A percentile compares a stretch with the other conserved stretches of the same genome.
These are phyloP conservation scores for Vipera ursinii DNA, from an alignment of 2,797 vertebrate species.

Conservation along the genomic window DNA sequence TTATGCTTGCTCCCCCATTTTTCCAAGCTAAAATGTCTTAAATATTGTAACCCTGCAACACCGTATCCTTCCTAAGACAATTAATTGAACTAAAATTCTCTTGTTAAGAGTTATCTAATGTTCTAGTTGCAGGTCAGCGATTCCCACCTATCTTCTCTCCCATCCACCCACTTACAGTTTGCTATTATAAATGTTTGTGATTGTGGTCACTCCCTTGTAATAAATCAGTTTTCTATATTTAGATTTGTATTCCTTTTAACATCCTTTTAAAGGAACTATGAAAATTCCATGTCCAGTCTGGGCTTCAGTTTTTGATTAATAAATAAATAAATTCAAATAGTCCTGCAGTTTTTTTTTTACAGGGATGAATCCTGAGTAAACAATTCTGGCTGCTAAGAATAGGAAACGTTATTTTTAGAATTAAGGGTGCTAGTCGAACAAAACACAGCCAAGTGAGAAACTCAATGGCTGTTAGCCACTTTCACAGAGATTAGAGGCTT, in stretches of 20 bases:
- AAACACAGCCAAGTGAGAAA: not conserved
- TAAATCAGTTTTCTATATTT: not conserved
- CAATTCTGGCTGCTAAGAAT: not conserved
- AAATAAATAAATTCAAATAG: not conserved
- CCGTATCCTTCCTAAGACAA: not conserved
- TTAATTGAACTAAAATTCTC: not conserved
- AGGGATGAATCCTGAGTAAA: not conserved
- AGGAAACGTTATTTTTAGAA: not conserved
- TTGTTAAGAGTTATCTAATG: not conserved
- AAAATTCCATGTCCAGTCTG: not conserved
- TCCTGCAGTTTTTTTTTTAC: not conserved
- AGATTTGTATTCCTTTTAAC: not conserved
- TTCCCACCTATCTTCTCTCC: not conserved
- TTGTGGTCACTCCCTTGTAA: not conserved
- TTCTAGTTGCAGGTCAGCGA: not conserved
- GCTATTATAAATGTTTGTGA: not conserved
- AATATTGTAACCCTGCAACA: not conserved
- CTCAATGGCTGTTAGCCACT: not conserved
- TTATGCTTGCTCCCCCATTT: not conserved
- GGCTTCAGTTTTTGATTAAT: not conserved
- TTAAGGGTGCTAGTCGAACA: not conserved
- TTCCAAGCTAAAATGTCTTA: not conserved
- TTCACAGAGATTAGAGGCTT: not conserved
- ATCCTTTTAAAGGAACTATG: not conserved
- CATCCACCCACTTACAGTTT: not conserved